These are phyloP conservation scores for Oncorhynchus tshawytscha DNA, from an alignment of 2,113 vertebrate species.

Conservation along the genomic window DNA sequence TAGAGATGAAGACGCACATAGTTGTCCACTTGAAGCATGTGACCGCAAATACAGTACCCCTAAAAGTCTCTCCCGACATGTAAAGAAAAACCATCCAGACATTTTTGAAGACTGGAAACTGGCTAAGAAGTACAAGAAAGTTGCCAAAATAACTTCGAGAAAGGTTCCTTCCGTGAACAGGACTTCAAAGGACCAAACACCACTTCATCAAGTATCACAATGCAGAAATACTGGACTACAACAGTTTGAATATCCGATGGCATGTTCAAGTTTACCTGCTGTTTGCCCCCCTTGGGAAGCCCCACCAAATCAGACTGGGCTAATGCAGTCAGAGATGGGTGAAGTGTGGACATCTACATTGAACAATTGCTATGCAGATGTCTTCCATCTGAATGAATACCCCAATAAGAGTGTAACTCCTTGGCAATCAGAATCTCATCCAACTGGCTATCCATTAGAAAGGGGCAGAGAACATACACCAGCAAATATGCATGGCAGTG, in stretches of 20 bases:
- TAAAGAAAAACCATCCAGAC: conserved; percentile 94
- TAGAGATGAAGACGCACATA: conserved; percentile 78
- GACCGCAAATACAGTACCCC: conserved; percentile 92
- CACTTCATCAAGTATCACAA: conserved; percentile 49
- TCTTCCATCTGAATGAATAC: conserved; percentile 66
- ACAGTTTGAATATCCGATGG: conserved; percentile 57
- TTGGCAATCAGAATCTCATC: conserved; percentile 64
- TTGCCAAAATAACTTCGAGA: conserved; percentile 77
- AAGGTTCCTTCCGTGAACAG: conserved; percentile 57
- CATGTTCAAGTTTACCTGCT: conserved; percentile 54
- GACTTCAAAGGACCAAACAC: conserved; percentile 61
- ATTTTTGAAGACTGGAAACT: conserved; percentile 95
- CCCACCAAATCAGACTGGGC: conserved; percentile 49
- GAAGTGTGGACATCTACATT: conserved; percentile 68
- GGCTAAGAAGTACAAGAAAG: conserved; percentile 88
- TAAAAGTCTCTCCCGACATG: conserved; percentile 95
- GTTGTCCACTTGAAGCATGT: conserved; percentile 89
- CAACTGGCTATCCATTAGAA: conserved; percentile 49
- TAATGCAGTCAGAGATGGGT: conserved; percentile 66
- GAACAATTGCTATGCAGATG: conserved; percentile 68
- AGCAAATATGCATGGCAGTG: conserved; percentile 51
- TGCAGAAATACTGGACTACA: conserved; percentile 66
- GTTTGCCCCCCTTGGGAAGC: conserved; percentile 76
- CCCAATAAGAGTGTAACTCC: conserved; percentile 61
- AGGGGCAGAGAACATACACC: conserved; percentile 54